Evolutionary conservation across 2,113 vertebrate species (phyloP).

Genomic region (Festucalex cinctus): DNA sequence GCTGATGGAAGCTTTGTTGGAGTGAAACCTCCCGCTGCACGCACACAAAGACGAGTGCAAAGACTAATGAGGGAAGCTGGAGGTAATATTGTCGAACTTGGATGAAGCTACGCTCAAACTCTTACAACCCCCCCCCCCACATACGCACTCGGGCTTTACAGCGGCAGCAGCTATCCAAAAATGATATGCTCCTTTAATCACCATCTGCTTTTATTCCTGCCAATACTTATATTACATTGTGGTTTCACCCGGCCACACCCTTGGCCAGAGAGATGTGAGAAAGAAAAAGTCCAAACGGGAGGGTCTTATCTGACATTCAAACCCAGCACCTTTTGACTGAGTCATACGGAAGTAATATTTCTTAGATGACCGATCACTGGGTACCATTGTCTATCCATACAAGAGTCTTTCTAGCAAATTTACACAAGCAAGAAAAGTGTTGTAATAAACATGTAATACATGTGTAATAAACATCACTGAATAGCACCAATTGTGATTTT

Average conservation of each 20-base stretch:
- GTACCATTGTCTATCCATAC: background rate
- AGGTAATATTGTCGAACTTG: constrained; percentile 18
- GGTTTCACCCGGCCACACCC: background rate
- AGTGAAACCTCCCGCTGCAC: constrained; percentile 35
- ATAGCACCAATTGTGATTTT: background rate
- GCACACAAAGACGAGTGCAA: constrained; percentile 23
- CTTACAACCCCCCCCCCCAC: background rate
- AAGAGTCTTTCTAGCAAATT: background rate
- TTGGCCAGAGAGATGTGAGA: background rate
- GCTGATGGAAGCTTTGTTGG: constrained; percentile 37
- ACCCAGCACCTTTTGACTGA: no score
- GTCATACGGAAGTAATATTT: background rate
- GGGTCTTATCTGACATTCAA: background rate
- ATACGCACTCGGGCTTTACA: background rate
- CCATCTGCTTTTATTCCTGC: background rate
- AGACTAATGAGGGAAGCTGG: constrained; percentile 22
- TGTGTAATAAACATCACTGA: background rate
- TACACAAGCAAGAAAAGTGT: background rate
- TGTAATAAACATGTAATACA: background rate
- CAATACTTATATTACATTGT: constrained; percentile 1
- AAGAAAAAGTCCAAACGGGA: background rate
- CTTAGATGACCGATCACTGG: background rate
- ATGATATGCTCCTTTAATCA: constrained; percentile 7
- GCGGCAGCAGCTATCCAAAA: constrained; percentile 7
- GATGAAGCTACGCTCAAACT: background rate